Base-by-base conservation (phyloP, 2,888 invertebrate species). In the Ischnura elegans region DNA sequence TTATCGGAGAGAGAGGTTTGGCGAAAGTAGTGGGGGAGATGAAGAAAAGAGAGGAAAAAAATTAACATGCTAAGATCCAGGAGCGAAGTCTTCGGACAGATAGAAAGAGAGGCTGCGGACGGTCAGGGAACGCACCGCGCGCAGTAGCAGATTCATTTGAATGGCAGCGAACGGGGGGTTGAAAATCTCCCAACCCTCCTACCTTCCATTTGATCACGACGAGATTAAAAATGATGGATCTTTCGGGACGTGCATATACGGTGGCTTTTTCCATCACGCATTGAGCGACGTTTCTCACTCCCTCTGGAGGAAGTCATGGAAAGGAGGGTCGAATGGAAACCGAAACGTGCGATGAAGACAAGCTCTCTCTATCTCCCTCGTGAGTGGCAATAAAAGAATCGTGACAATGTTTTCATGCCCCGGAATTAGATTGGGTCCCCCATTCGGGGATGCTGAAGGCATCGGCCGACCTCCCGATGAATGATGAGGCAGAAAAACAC, bases 341-440 rank as follows among this genome's bases (percentile, higher is more conserved):
- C 87, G 87, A n/a, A n/a, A n/a, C 51, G 51, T 51, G 87, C 36
- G 87, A 87, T 87, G 90, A 90, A 90, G 90, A 90, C 90, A 90
- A 61, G 61, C 66, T 8, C 43, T 51, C 51, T 51, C n/a, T n/a
- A n/a, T n/a, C n/a, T n/a, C n/a, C 51, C 51, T 66, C 55, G 42
- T 55, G 87, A 87, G 87, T 87, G 90, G 55, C 61, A 90, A 90
- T 90, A 90, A 90, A 90, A 90, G 90, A 90, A 90, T 66, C 90
- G 90, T 90, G 90, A 90, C 90, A 90, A 90, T 90, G 90, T 90
- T 90, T 90, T 90, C 90, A 90, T 90, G 90, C 90, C n/a, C 42
- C 61, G 55, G 90, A 90, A 87, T 87, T 87, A 55, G 87, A 87
- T 87, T 87, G 87, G 87, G 87, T 87, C 25, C 61, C 36, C n/a